These are phyloP conservation scores for Lomographa bimaculata DNA, from an alignment of 2,888 invertebrate species.

Conservation along the genomic window DNA sequence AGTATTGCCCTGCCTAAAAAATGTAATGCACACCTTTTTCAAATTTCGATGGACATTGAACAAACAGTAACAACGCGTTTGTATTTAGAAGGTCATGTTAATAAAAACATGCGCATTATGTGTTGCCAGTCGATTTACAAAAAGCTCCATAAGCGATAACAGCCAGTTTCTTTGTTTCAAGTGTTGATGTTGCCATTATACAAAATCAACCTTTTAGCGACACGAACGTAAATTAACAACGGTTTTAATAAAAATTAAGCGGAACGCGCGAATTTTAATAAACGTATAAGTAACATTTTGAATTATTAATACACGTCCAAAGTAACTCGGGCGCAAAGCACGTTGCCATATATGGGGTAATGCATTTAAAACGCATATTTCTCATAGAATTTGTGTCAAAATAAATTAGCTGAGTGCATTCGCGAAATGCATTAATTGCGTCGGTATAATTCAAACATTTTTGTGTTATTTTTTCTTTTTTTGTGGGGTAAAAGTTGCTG, in stretches of 20 bases:
- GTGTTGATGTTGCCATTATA: constrained; percentile 2
- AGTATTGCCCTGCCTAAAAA: no score
- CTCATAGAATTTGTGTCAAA: constrained; percentile 32
- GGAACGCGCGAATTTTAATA: constrained; percentile 31
- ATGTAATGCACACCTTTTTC: no score
- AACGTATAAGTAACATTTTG: constrained; percentile 40
- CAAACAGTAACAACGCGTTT: no score
- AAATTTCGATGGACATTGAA: no score
- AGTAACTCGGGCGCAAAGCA: constrained; percentile 35
- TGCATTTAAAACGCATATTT: constrained; percentile 29
- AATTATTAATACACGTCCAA: constrained; percentile 28
- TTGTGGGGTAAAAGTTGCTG: constrained; percentile 7
- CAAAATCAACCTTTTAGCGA: constrained; percentile 19
- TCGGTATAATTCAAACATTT: constrained; percentile 15
- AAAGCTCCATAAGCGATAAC: background rate
- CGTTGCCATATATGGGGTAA: constrained; percentile 35
- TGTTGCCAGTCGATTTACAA: constrained; percentile 3
- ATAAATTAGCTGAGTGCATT: constrained; percentile 24
- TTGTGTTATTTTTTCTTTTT: constrained; percentile 4
- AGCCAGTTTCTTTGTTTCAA: background rate
- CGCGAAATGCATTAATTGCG: constrained; percentile 18
- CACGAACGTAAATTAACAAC: constrained; percentile 3
- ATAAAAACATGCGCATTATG: no score
- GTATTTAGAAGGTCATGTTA: no score
- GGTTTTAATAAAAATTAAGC: constrained; percentile 10